These are phyloP conservation scores for Poeciliopsis occidentalis DNA, from an alignment of 2,113 vertebrate genomes.

Conservation along the genomic window DNA sequence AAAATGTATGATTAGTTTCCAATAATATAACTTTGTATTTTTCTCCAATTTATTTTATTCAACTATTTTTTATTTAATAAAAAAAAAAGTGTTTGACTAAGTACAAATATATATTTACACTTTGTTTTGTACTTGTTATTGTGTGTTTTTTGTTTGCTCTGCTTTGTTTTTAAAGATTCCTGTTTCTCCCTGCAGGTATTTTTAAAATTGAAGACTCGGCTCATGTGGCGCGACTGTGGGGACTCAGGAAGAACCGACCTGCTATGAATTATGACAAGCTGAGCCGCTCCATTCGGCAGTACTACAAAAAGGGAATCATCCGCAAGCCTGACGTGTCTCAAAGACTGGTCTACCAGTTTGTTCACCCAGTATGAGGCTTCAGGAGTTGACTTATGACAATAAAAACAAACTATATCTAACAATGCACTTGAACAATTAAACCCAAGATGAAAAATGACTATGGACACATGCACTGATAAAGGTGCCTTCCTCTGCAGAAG, in stretches of 20 bases:
- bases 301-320: conserved; percentile 99
- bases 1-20: not conserved
- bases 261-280: conserved; percentile 99
- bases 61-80: not conserved
- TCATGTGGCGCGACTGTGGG: conserved; percentile 95
- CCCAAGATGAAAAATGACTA: conserved; percentile 15
- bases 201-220: conserved; percentile 98
- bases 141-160: not conserved
- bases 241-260: conserved; percentile 94
- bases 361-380: conserved; percentile 87
- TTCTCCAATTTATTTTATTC: not conserved
- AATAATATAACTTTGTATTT: not conserved
- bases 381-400: not conserved
- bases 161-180: not conserved
- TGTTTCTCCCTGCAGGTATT: conserved; percentile 82
- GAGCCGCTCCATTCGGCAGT: conserved; percentile 98
- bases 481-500: conserved; percentile 17
- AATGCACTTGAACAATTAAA: conserved; percentile 33
- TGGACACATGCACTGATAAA: conserved; percentile 59
- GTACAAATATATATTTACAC: not conserved
- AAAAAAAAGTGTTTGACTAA: not conserved
- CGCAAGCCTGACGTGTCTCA: conserved; percentile 96
- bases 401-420: conserved; percentile 11
- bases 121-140: not conserved
- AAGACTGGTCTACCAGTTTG: conserved; percentile 98